Evolutionary conservation across 1,140 invertebrate genomes (phyloP), one percentile per base, ranked within the genome.

Genomic region (Plectrocnemia conspersa): DNA sequence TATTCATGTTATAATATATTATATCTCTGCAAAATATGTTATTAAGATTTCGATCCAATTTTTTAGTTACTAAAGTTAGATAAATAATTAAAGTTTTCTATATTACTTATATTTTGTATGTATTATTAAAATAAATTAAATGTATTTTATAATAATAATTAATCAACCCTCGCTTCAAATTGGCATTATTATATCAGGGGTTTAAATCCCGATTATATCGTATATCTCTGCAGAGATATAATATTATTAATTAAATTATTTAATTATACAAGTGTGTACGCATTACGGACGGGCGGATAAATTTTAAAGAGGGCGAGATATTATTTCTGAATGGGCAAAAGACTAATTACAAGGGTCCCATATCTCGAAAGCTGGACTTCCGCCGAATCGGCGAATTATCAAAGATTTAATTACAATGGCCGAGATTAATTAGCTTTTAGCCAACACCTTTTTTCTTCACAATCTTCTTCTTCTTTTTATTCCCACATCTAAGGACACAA

Each of bases 371-470:
- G n/a, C n/a, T n/a, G n/a, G n/a, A n/a, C n/a, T n/a, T n/a, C n/a
- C n/a, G n/a, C n/a, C n/a, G 38, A 41, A 15, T 18, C 38, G 9
- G 38, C 10, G 38, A 41, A 41, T 41, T 41, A 41, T 41, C 38
- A 13, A 19, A 41, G 38, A 41, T 41, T 41, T 41, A 41, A 41
- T 41, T 41, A 41, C 38, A 41, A 41, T 41, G 38, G 38, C 21
- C 15, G 18, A 41, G 38, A 41, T 41, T 41, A 41, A 41, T 41
- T 19, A 19, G 38, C 38, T 18, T 41, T 21, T 41, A 13, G 13
- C n/a, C 13, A 9, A 18, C 13, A 41, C 18, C 18, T 16, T 9
- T 13, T 41, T 19, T 41, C 21, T 41, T 41, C 38, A 16, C 13
- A 41, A 13, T 41, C 21, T 41, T 41, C 7, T 41, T 41, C 10